These are phyloP conservation scores for Crossaster papposus DNA, from an alignment of 53 echinoderm and acorn worm genomes.

Conservation along the genomic window DNA sequence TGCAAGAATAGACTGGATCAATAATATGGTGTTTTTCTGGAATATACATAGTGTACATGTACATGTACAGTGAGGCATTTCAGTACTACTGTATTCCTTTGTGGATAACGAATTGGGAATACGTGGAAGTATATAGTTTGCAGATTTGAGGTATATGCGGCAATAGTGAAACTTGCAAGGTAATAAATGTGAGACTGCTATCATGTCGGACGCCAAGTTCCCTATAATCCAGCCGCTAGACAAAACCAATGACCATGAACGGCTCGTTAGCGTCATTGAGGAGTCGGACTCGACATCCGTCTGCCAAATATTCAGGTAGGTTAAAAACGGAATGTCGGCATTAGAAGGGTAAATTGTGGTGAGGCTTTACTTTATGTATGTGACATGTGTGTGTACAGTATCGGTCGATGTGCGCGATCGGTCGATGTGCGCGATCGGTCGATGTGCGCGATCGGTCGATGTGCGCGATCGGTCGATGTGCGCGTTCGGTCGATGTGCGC, in stretches of 20 bases:
- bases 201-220: constrained; percentile 27
- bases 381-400: too few relatives aligned
- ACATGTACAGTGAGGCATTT: background rate
- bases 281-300: constrained; percentile 96
- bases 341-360: background rate
- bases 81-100: too few relatives aligned
- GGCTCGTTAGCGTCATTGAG: constrained; percentile 85
- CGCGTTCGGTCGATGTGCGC: too few relatives aligned
- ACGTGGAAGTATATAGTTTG: background rate
- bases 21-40: background rate
- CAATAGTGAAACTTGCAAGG: background rate
- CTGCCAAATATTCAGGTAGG: constrained; percentile 94
- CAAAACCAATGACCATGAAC: constrained; percentile 68
- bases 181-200: background rate
- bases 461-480: too few relatives aligned
- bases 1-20: background rate
- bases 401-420: too few relatives aligned
- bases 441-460: too few relatives aligned
- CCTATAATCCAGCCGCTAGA: constrained; percentile 36
- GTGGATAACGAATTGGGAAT: background rate
- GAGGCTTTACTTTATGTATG: too few relatives aligned
- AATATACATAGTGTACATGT: too few relatives aligned
- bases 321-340: too few relatives aligned
- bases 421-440: too few relatives aligned
- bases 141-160: background rate